Conservation (phyloP, 35 echinoderm and acorn worm genomes). For the Anneissia japonica region DNA sequence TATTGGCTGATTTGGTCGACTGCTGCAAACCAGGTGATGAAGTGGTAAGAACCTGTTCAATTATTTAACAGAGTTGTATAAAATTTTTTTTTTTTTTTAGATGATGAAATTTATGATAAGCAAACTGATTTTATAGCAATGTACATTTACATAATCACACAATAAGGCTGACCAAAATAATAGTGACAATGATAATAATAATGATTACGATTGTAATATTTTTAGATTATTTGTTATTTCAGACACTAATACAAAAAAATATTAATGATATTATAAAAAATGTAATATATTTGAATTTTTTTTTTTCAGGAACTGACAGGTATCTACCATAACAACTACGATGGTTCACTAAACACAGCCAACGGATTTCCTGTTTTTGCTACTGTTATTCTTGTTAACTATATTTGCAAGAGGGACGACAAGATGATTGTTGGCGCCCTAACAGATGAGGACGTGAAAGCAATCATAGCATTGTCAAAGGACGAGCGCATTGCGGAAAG, state of each 20-base stretch:
- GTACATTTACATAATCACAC: too few species aligned
- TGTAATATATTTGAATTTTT: background rate
- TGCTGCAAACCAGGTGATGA: conserved; percentile 98
- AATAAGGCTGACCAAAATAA: too few species aligned
- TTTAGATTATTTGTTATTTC: too few species aligned
- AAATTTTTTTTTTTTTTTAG: background rate
- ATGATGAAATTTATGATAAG: too few species aligned
- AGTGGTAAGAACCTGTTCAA: conserved; percentile 95
- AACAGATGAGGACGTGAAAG: conserved; percentile 90
- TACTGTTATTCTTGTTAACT: conserved; percentile 92
- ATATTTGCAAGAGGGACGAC: conserved; percentile 95
- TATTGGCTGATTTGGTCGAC: conserved; percentile 91
- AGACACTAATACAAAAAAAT: too few species aligned
- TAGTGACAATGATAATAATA: too few species aligned
- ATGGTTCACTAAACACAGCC: conserved; percentile 93
- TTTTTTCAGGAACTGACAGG: conserved; percentile 82
- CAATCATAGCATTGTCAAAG: conserved; percentile 77
- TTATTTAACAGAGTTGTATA: background rate
- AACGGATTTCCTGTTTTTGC: conserved; percentile 99
- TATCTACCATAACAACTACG: conserved; percentile 96
- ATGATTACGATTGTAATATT: too few species aligned
- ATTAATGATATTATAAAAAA: too few species aligned
- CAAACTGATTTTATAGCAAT: too few species aligned
- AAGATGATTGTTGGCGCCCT: conserved; percentile 88
- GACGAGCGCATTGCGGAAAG: conserved; percentile 93